Conservation (phyloP, 2,888 invertebrate genomes). For the Meghimatium bilineatum region DNA sequence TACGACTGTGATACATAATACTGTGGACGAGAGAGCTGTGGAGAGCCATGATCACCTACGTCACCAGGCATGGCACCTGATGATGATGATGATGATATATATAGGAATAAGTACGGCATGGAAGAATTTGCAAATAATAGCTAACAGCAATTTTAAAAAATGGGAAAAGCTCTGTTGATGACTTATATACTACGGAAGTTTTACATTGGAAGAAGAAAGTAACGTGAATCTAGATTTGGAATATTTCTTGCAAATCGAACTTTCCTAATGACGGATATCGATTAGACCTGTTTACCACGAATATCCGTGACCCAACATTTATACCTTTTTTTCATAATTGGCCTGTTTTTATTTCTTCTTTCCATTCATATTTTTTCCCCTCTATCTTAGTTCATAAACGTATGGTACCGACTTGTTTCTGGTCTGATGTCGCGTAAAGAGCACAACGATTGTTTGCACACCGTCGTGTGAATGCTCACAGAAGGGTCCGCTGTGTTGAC, state of each 20-base stretch:
- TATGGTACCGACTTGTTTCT: constrained; percentile 1
- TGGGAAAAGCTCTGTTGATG: no score
- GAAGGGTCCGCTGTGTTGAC: constrained; percentile 32
- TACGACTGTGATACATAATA: no score
- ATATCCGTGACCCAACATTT: background rate
- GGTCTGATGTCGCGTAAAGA: constrained; percentile 32
- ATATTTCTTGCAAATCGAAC: background rate
- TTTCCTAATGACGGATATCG: background rate
- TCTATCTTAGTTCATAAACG: no score
- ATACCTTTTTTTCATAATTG: background rate
- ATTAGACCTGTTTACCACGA: background rate
- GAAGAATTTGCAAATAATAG: no score
- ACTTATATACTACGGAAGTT: no score
- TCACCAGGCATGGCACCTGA: no score
- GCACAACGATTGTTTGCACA: constrained; percentile 35
- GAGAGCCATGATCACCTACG: no score
- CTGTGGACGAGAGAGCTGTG: no score
- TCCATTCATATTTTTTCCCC: background rate
- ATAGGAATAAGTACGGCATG: no score
- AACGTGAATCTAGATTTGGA: background rate
- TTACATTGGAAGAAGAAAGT: no score
- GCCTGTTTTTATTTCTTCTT: background rate
- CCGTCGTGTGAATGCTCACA: constrained; percentile 21
- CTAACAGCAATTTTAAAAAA: no score
- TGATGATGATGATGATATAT: no score